A percentile compares a stretch with the other conserved stretches of the same genome.
Evolutionary conservation across 2,113 vertebrate species (phyloP).

Genomic region (Manacus vitellinus): DNA sequence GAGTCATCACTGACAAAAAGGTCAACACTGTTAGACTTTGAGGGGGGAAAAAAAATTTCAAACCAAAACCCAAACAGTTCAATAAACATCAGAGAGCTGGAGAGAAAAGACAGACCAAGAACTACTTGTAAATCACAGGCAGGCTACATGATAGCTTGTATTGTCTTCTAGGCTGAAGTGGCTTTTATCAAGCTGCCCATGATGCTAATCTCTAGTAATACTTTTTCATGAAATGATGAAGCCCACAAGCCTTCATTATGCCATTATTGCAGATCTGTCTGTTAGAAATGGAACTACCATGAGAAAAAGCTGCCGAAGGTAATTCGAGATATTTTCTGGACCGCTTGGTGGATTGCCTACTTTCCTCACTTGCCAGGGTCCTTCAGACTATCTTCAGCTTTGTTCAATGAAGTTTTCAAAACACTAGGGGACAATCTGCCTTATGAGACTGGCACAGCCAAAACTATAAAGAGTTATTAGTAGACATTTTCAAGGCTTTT

Average conservation of each 20-base stretch:
- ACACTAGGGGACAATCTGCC: not conserved
- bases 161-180: not conserved
- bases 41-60: not conserved
- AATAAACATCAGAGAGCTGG: not conserved
- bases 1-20: not conserved
- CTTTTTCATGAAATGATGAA: not conserved
- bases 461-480: not conserved
- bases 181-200: not conserved
- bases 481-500: not conserved
- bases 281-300: not conserved
- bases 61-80: not conserved
- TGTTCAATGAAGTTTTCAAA: not conserved
- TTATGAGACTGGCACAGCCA: not conserved
- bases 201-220: not conserved
- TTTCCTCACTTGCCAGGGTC: not conserved
- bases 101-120: not conserved
- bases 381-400: not conserved
- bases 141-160: not conserved
- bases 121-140: not conserved
- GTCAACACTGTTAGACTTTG: not conserved
- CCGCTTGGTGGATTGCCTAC: fast-evolving
- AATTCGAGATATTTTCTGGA: not conserved
- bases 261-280: not conserved
- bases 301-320: not conserved
- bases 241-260: not conserved